Evolutionary conservation across 2,888 invertebrate species (phyloP).

Genomic region (Oeneis ivallda): DNA sequence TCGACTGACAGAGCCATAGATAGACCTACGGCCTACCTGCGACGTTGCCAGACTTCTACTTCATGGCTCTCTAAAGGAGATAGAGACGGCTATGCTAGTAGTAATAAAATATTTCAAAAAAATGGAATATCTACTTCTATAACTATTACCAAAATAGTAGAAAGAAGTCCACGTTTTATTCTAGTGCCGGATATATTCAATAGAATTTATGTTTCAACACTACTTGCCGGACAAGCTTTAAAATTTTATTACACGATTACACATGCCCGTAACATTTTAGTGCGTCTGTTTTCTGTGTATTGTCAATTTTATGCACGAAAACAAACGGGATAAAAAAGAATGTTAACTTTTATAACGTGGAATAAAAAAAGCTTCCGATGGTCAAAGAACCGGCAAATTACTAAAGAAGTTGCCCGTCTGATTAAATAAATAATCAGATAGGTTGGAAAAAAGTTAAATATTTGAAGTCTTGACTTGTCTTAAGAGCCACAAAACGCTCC

Average conservation of each 20-base stretch:
- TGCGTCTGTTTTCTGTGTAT: constrained; percentile 30
- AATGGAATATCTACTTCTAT: no score
- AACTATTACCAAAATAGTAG: constrained; percentile 10
- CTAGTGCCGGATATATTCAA: constrained; percentile 14
- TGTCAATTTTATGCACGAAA: constrained; percentile 31
- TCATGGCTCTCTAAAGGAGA: no score
- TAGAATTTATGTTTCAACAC: constrained; percentile 21
- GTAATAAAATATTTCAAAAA: no score
- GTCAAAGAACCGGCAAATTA: constrained; percentile 1
- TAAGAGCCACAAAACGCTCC: no score
- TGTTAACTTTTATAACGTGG: constrained; percentile 18
- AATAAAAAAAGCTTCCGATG: constrained; percentile 2
- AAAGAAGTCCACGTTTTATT: constrained; percentile 10
- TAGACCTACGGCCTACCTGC: no score
- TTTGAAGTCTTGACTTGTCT: no score
- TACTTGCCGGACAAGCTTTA: constrained; percentile 32
- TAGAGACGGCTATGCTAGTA: no score
- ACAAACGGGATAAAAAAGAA: constrained; percentile 21
- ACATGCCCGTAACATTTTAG: constrained; percentile 32
- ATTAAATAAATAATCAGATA: not conserved
- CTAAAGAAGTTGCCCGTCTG: not conserved
- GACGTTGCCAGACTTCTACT: no score
- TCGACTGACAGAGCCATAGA: no score
- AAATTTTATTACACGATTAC: constrained; percentile 34
- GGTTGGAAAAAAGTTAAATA: no score